Evolutionary conservation across 2,888 invertebrate genomes (phyloP), one percentile per base, ranked within the genome.

Genomic region (Bugulina stolonifera): DNA sequence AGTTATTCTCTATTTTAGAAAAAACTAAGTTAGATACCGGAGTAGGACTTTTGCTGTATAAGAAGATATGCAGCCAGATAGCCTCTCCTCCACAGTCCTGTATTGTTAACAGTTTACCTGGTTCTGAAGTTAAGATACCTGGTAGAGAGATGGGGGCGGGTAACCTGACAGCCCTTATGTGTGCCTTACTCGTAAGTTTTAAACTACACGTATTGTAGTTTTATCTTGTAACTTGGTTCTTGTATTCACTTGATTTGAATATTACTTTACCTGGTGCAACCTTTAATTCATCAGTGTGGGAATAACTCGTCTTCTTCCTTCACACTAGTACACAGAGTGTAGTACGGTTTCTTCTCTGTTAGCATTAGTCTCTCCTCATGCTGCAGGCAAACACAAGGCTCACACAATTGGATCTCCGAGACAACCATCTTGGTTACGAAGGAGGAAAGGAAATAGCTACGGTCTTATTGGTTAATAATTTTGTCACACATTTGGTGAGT

Each of bases 91-190:
- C 64, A 29, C 64, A 64, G 27, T 32, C 64, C 2, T 32, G 25
- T 18, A 34, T 64, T 10, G 14, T 64, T 10, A 27, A 64, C 14
- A 32, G 27, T n/a, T 27, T 64, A 10, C 27, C 32, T 2, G 25
- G 27, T 29, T 64, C 64, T 64, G 64, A 64, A 64, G 34, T 70
- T 5, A 70, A 43, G 29, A 54, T 70, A 23, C 70, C 70, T n/a
- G 70, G 54, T 18, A n/a, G 70, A 54, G 27, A 70, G 70, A 43
- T 70, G 52, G 70, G 70, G 54, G 52, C 70, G 29, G 54, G 23
- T n/a, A 70, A 70, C 25, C 25, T 70, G 5, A 70, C 70, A n/a
- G 52, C 10, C n/a, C 70, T 70, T 70, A 54, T 54, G 52, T 70
- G 54, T 29, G 70, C 70, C 3, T 5, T 70, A 27, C 23, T 70